These are phyloP conservation scores for Platysteira castanea DNA, from an alignment of 2,113 vertebrate genomes.

Conservation along the genomic window DNA sequence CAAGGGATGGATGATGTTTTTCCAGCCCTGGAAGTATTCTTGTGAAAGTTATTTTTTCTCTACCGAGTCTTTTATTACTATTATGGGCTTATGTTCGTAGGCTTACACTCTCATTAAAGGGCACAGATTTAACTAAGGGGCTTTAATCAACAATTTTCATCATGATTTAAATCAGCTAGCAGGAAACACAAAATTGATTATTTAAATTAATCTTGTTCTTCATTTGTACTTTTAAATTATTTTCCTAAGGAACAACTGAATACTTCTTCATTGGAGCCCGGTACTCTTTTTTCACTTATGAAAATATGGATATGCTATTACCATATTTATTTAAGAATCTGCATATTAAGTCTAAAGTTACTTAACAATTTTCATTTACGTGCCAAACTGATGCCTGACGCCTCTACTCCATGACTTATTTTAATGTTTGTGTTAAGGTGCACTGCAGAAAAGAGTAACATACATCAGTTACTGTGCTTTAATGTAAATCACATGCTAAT, in stretches of 20 bases:
- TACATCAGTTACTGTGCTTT: not conserved
- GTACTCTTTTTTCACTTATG: not conserved
- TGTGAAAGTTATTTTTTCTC: not conserved
- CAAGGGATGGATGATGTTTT: not conserved
- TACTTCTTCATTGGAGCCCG: not conserved
- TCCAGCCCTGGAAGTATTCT: not conserved
- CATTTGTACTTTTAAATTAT: conserved; percentile 7
- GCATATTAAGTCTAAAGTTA: not conserved
- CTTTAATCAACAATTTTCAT: conserved; percentile 33
- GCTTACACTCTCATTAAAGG: not conserved
- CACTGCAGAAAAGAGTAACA: not conserved
- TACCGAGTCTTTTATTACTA: not conserved
- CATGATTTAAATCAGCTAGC: conserved; percentile 38
- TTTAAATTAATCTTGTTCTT: conserved; percentile 38
- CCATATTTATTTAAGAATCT: conserved; percentile 18
- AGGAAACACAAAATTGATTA: conserved; percentile 38
- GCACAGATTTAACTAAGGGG: conserved; percentile 20
- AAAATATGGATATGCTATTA: not conserved
- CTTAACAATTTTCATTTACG: not conserved
- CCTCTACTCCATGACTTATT: not conserved
- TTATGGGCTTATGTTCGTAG: not conserved
- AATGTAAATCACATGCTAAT: not conserved
- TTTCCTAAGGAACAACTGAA: conserved; percentile 11
- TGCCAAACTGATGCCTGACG: not conserved
- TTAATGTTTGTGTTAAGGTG: not conserved